A percentile compares a stretch with the other conserved stretches of the same genome.
phyloP scores from a whole-genome alignment of 2,888 invertebrate genomes.

The Aporophyla nigra region DNA sequence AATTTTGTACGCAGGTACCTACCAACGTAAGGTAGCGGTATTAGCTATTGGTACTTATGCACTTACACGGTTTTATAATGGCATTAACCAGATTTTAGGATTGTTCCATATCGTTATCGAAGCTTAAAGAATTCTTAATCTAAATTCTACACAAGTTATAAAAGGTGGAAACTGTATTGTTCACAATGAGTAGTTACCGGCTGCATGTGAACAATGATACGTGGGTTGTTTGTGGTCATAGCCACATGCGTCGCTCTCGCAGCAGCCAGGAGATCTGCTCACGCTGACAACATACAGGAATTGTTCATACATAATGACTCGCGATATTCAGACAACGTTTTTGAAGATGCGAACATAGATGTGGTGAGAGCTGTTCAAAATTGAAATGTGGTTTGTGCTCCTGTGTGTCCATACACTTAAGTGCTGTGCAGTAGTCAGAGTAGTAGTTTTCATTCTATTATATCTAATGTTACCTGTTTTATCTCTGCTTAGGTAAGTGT shows the following conservation, averaged over 20 bases:
- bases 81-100: slow-evolving; percentile 24
- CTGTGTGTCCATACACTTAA: neutral
- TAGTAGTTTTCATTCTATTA: neutral
- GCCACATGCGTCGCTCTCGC: slow-evolving; percentile 61
- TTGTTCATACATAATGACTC: slow-evolving; percentile 62
- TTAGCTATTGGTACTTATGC: neutral
- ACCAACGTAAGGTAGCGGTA: too few species aligned
- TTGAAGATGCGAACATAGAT: slow-evolving; percentile 82
- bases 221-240: slow-evolving; percentile 52
- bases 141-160: slow-evolving; percentile 63
- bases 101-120: slow-evolving; percentile 29
- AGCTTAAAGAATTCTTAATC: slow-evolving; percentile 39
- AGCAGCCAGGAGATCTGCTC: slow-evolving; percentile 69
- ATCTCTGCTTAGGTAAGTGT: neutral
- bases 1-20: too few species aligned
- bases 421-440: neutral
- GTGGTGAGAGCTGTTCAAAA: slow-evolving; percentile 76
- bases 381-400: neutral
- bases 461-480: neutral
- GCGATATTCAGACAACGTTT: slow-evolving; percentile 76
- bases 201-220: slow-evolving; percentile 56
- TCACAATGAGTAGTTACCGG: slow-evolving; percentile 6
- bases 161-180: slow-evolving; percentile 47
- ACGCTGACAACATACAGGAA: slow-evolving; percentile 72
- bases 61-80: slow-evolving; percentile 8